phyloP scores from a whole-genome alignment of 1,140 invertebrate species.

The Musca vetustissima region DNA sequence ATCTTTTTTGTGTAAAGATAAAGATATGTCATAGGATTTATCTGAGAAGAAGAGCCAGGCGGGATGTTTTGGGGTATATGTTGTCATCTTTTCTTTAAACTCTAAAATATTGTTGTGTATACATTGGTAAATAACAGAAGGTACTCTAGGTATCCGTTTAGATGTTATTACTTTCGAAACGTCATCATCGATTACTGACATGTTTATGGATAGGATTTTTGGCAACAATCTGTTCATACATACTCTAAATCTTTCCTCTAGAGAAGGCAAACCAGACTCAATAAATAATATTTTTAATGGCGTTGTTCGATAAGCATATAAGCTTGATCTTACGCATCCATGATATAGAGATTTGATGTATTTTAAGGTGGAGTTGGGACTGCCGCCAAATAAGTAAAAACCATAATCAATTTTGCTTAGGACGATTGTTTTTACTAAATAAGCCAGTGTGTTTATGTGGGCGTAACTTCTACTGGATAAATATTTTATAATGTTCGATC shows the following conservation, averaged over 20 bases:
- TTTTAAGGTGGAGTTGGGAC: neutral
- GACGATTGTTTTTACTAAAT: neutral
- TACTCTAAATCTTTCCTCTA: neutral
- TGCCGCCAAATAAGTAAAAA: neutral
- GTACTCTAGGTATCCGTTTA: neutral
- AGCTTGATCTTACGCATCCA: neutral
- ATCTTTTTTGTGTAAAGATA: too few relatives aligned
- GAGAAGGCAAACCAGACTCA: neutral
- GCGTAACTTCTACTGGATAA: neutral
- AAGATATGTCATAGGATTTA: too few relatives aligned
- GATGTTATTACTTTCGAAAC: neutral
- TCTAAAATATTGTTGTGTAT: too few relatives aligned
- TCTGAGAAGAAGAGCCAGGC: too few relatives aligned
- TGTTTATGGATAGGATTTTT: neutral
- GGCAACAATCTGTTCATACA: neutral
- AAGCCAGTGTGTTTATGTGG: neutral
- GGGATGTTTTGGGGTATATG: too few relatives aligned
- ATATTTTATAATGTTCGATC: neutral
- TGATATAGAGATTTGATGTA: neutral
- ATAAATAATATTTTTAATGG: neutral
- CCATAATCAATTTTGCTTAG: slow-evolving; percentile 4
- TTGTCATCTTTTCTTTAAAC: too few relatives aligned
- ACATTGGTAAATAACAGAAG: neutral
- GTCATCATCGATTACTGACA: neutral
- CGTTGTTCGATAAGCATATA: neutral